Evolutionary conservation across 2,888 invertebrate species (phyloP), one percentile per base, ranked within the genome.

Genomic region (Dasysyrphus tricinctus): DNA sequence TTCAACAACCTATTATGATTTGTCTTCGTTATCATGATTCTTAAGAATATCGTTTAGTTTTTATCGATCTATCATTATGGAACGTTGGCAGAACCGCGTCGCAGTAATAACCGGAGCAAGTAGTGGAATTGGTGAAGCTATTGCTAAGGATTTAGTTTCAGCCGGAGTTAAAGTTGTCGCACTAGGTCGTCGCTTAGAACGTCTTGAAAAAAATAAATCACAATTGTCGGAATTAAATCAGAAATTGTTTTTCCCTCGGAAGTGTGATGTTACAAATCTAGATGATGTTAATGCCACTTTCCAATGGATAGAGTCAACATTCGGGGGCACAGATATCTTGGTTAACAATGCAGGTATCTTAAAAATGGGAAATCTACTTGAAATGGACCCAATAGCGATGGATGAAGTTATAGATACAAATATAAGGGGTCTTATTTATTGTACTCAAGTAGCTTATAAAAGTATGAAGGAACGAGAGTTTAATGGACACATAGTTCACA

Each of bases 91-190:
- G 5, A 94, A 94, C 79, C 94, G 94, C 89, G 93, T 94, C 0
- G 95, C 95, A 0, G 93, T 95, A 14, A 94, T 95, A 63, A 95
- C 95, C 0, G 95, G 95, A n/a, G 95, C 94, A 16, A 95, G 95
- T 90, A 93, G 93, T 0, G 95, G 95, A 3, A 95, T 95, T 81
- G 95, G 32, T 32, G 32, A 32, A 2, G 93, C 93, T 2, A 93
- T 93, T 61, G 92, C 91, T n/a, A 90, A 90, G 59, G 90, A 92
- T 8, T 90, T 94, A 29, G 93, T 93, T 0, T 90, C 92, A 65
- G 91, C 92, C 9, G 95, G 94, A 4, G 88, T 95, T 69, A 93
- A 93, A 59, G 95, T 95, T 0, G 93, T 94, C 2, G 94, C 94
- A 0, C 91, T 94, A 63, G 94, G 94, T 0, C 89, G 91, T 0